These are phyloP conservation scores for Picus viridis DNA, from an alignment of 2,797 vertebrate species.

Conservation along the genomic window DNA sequence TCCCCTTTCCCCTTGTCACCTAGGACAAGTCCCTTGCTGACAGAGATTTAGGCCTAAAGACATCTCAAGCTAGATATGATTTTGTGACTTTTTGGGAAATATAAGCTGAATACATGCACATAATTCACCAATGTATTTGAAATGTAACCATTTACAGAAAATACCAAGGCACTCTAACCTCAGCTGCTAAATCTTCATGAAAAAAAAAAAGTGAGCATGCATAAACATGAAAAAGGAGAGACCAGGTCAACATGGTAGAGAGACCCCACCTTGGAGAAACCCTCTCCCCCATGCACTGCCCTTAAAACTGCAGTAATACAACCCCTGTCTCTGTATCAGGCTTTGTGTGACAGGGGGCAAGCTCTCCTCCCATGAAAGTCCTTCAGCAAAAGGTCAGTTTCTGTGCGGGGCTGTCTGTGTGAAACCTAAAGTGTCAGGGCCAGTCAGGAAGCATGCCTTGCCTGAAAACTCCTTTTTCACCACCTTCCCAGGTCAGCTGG, in stretches of 20 bases:
- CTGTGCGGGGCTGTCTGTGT: not conserved
- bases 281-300: fast-evolving
- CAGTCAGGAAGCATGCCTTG: not conserved
- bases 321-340: not conserved
- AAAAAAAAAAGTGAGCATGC: not conserved
- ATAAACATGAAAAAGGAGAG: not conserved
- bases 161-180: not conserved
- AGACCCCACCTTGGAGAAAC: not conserved
- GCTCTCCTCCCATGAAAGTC: not conserved
- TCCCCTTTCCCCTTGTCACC: not conserved
- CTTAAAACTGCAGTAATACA: not conserved
- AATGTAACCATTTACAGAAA: not conserved
- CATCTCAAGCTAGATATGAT: not conserved
- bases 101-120: not conserved
- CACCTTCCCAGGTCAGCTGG: not conserved
- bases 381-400: not conserved
- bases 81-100: not conserved
- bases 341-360: not conserved
- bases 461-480: not conserved
- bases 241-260: not conserved
- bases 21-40: not conserved
- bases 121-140: not conserved
- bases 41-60: not conserved
- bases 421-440: not conserved
- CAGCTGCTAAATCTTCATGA: not conserved